Conservation (phyloP, 2,797 vertebrate genomes). For the Austrolebias charrua region DNA sequence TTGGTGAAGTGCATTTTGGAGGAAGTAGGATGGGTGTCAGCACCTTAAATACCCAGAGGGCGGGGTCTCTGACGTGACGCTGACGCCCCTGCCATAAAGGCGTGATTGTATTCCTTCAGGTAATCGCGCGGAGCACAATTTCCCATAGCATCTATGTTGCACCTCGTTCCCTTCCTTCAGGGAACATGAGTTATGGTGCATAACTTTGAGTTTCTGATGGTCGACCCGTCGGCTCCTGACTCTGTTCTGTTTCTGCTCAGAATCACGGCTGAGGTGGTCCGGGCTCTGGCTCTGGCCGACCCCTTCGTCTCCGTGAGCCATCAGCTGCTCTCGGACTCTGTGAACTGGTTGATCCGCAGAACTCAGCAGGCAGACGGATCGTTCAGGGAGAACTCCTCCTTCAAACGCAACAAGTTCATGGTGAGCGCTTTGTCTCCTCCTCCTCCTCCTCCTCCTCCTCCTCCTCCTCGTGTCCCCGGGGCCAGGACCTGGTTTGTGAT, state of each 20-base stretch:
- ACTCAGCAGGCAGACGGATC: constrained; percentile 85
- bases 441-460: no score
- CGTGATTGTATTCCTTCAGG: no score
- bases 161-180: no score
- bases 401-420: constrained; percentile 81
- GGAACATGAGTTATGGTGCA: no score
- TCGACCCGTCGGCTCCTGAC: neutral
- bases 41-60: no score
- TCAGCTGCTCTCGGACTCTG: constrained; percentile 74
- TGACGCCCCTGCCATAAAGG: no score
- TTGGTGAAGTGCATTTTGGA: no score
- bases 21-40: no score
- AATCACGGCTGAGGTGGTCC: constrained; percentile 87
- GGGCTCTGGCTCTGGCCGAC: constrained; percentile 78
- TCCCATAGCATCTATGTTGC: no score
- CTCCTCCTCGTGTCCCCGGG: neutral
- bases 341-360: constrained; percentile 81
- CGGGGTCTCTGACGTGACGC: no score
- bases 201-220: no score
- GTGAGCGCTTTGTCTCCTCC: constrained; percentile 54
- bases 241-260: constrained; percentile 62
- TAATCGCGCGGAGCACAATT: no score
- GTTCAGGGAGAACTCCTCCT: constrained; percentile 81
- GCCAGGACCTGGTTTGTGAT: neutral
- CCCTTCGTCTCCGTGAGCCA: constrained; percentile 69